Evolutionary conservation across 2,888 invertebrate species (phyloP), one percentile per base, ranked within the genome.

Genomic region (Himalopsyche japonica): DNA sequence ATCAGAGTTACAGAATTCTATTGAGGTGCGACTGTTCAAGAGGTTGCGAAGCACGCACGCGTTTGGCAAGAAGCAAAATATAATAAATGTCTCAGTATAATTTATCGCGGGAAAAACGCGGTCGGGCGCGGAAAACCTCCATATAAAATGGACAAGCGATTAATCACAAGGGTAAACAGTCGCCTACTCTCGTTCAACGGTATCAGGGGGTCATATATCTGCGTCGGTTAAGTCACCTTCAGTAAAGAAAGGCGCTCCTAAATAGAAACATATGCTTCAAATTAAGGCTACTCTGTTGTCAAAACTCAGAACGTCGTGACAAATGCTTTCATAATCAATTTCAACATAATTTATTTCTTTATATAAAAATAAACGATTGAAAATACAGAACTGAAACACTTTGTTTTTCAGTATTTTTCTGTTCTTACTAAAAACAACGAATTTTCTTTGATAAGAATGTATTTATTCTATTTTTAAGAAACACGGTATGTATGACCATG

Each of bases 11-110:
- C 30, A 70, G 6, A 70, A 70, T 70, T 27, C 30, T 12, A 70
- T 70, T 70, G 70, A 70, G 70, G 70, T 70, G 12, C 27, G 27
- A 70, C 70, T 27, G 12, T 20, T 70, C 70, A 70, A 20, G 70
- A 27, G 18, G 27, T 27, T 48, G 47, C 70, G 47, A 27, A 20
- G 70, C 70, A 70, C 70, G 70, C 70, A 30, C 70, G 27, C 70
- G 70, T 70, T 49, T 78, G 77, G 78, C 76, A 70, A 70, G 70
- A 70, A 70, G 70, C 70, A 70, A 70, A 84, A 84, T 84, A 84
- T 84, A 84, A 84, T 84, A 84, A 84, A 84, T 84, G 84, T 84
- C 84, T 47, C 48, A 34, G 79, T 49, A 79, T 84, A 84, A 84
- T 84, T 84, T 84, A 84, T 84, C 81, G 84, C 79, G 82, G 78